These are phyloP conservation scores for Oryctes rhinoceros DNA, from an alignment of 1,140 invertebrate species.

Conservation along the genomic window DNA sequence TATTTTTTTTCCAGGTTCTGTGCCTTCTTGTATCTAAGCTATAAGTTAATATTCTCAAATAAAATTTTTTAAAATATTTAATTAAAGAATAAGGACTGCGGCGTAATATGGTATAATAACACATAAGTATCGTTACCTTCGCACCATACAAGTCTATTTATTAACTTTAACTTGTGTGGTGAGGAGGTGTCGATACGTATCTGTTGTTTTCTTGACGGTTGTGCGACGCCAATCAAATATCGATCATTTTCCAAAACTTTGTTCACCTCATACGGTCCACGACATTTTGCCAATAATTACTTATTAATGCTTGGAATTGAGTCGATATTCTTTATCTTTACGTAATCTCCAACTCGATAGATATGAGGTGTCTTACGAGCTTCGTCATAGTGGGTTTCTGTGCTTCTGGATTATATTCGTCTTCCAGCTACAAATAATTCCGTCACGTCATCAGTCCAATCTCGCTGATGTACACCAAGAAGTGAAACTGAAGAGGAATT, in stretches of 20 bases:
- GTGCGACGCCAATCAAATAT: background rate
- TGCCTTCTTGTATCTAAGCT: too few relatives aligned
- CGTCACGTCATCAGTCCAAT: slow-evolving; percentile 34
- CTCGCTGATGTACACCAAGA: slow-evolving; percentile 47
- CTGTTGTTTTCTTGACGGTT: too few relatives aligned
- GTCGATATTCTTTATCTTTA: slow-evolving; percentile 41
- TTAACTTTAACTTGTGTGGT: too few relatives aligned
- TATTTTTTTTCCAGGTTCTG: too few relatives aligned
- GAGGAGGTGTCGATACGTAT: too few relatives aligned
- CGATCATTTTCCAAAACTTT: slow-evolving; percentile 13
- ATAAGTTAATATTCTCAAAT: too few relatives aligned
- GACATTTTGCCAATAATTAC: slow-evolving; percentile 44
- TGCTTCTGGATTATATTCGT: slow-evolving; percentile 25
- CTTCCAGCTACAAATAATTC: background rate
- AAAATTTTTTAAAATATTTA: too few relatives aligned
- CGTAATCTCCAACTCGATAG: slow-evolving; percentile 42
- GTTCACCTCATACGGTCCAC: slow-evolving; percentile 47
- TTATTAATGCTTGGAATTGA: slow-evolving; percentile 43
- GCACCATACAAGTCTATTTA: too few relatives aligned
- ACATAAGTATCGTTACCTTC: too few relatives aligned
- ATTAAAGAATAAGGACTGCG: too few relatives aligned
- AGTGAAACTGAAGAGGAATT: slow-evolving; percentile 49
- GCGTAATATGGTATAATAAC: too few relatives aligned
- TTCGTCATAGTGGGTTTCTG: slow-evolving; percentile 39
- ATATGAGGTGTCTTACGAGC: slow-evolving; percentile 26